These are phyloP conservation scores for Brachirus orientalis DNA, from an alignment of 2,113 vertebrate species.

Conservation along the genomic window DNA sequence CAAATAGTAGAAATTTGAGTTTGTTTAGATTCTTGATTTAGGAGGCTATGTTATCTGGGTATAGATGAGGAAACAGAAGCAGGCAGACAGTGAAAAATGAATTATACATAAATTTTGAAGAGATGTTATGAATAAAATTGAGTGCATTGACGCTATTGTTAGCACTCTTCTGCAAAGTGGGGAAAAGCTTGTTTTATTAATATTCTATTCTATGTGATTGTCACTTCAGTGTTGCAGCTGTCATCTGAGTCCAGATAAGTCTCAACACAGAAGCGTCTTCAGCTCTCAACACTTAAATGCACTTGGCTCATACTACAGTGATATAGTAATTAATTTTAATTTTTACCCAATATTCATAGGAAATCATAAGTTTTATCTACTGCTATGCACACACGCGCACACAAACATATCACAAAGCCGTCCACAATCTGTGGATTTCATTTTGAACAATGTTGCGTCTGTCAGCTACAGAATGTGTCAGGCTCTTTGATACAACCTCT, in stretches of 20 bases:
- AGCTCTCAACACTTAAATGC: conserved; percentile 10
- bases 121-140: conserved; percentile 29
- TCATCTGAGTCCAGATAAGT: conserved; percentile 40
- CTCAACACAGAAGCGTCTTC: conserved; percentile 13
- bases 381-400: too few species aligned
- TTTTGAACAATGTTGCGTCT: background rate
- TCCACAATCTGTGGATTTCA: background rate
- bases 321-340: background rate
- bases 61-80: conserved; percentile 36
- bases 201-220: conserved; percentile 53
- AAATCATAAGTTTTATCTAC: background rate
- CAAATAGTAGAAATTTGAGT: conserved; percentile 22
- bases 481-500: background rate
- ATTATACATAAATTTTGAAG: conserved; percentile 30
- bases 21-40: conserved; percentile 5
- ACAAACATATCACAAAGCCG: background rate
- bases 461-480: background rate
- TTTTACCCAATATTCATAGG: background rate
- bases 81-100: conserved; percentile 51
- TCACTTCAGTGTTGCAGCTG: conserved; percentile 32
- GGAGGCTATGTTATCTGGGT: conserved; percentile 10
- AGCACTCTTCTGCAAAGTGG: conserved; percentile 28
- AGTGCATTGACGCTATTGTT: conserved; percentile 36
- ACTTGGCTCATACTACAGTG: background rate
- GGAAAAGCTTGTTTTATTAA: conserved; percentile 57